Conservation (phyloP, 2,888 invertebrate genomes). For the Thecophora atra region DNA sequence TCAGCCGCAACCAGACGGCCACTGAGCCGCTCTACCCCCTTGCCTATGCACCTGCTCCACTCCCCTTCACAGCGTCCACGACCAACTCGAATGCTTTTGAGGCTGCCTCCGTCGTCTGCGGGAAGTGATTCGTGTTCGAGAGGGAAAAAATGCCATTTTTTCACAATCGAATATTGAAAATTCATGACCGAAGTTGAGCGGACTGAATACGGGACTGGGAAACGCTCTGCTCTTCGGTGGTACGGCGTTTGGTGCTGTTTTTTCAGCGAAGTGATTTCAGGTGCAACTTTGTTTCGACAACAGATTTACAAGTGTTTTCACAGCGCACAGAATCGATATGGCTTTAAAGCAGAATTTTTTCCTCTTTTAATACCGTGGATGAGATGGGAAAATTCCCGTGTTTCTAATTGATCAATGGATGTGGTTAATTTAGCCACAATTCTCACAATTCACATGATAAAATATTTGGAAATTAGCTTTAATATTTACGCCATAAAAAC, state of each 20-base stretch:
- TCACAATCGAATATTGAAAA: slow-evolving; percentile 24
- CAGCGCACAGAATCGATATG: background rate
- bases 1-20: slow-evolving; percentile 45
- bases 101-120: background rate
- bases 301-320: background rate
- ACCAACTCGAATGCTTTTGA: background rate
- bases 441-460: too few relatives aligned
- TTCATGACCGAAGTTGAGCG: slow-evolving; percentile 3
- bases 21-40: slow-evolving; percentile 27
- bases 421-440: background rate
- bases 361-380: background rate
- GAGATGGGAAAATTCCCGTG: background rate
- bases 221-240: background rate
- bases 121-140: slow-evolving; percentile 1
- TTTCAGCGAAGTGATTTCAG: slow-evolving; percentile 1
- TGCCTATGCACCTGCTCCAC: background rate
- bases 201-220: background rate
- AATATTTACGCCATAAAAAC: too few relatives aligned
- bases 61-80: background rate
- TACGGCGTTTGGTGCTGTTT: background rate
- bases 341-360: background rate
- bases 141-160: slow-evolving; percentile 3
- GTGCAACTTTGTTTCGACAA: background rate
- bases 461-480: too few relatives aligned
- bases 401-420: background rate